Evolutionary conservation across 1,140 invertebrate genomes (phyloP), one percentile per base, ranked within the genome.

Genomic region (Leptopilina boulardi): DNA sequence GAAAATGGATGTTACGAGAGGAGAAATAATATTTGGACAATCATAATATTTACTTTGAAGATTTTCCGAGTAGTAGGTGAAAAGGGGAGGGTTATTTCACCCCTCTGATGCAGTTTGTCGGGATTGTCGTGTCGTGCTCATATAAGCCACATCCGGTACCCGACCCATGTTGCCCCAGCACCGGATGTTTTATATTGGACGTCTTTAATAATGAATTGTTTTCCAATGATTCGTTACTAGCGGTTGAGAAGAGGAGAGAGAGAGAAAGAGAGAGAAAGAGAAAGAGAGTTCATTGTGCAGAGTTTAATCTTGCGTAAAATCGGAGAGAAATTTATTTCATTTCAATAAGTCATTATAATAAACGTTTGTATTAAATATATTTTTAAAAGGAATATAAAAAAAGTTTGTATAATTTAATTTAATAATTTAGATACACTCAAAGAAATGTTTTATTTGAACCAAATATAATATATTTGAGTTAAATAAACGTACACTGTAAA

Each of bases 201-300:
- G 59, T 66, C 59, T 66, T 66, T 66, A 66, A 51, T 51, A 51
- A 66, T 66, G 59, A 66, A 66, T 66, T 66, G 59, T 66, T 66
- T 66, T 66, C 59, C 59, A 66, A 66, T 66, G 59, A 66, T 66
- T 66, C 26, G 59, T 30, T 66, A 30, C 59, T 23, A 18, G 23
- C 23, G 59, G 59, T 66, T 26, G 13, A 66, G 21, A 26, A 59
- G 19, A 8, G 9, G 21, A 59, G n/a, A n/a, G n/a, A n/a, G n/a
- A n/a, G n/a, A n/a, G n/a, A n/a, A n/a, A n/a, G n/a, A n/a, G n/a
- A n/a, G n/a, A n/a, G n/a, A n/a, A n/a, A n/a, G n/a, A n/a, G n/a
- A n/a, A n/a, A n/a, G n/a, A n/a, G 30, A 59, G 56, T 59, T 59
- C 21, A 26, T 26, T 59, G 8, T 9, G 3, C 56, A 21, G 21